Percentiles rank a stretch among this genome's conserved stretches.
phyloP scores from a whole-genome alignment of 2,888 invertebrate genomes.

The Hesperia comma region DNA sequence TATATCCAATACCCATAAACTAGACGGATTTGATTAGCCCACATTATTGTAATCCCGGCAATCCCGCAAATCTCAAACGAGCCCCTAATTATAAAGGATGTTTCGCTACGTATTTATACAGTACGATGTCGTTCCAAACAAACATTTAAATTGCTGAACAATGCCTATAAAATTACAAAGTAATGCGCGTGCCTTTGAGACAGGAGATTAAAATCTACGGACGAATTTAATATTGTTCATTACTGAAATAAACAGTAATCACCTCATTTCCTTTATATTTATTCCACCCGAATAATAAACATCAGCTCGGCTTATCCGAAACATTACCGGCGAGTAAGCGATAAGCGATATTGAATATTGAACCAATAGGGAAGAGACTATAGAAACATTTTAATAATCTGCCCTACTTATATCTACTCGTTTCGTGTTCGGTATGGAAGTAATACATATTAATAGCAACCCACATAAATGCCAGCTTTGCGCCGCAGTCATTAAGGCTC shows the following conservation, averaged over 20 bases:
- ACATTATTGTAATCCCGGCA: constrained; percentile 2
- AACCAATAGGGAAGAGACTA: no score
- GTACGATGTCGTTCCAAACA: background rate
- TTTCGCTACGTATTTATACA: constrained; percentile 4
- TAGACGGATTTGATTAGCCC: background rate
- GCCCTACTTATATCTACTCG: no score
- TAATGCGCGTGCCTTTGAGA: constrained; percentile 4
- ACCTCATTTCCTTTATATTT: constrained; percentile 30
- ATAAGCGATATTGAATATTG: constrained; percentile 1
- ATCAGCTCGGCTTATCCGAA: background rate
- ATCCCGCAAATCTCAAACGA: background rate
- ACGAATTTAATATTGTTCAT: constrained; percentile 27
- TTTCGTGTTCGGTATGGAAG: no score
- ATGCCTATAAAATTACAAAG: constrained; percentile 10
- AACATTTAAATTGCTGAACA: constrained; percentile 7
- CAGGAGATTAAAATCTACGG: constrained; percentile 21
- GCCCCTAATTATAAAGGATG: constrained; percentile 2
- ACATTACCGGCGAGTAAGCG: background rate
- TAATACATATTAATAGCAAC: no score
- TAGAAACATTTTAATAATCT: no score
- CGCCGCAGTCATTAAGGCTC: no score
- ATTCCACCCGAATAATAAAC: constrained; percentile 21
- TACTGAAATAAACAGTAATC: constrained; percentile 26
- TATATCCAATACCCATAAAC: background rate
- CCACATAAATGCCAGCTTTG: no score